Base-by-base conservation (phyloP, 2,113 vertebrate genomes). In the Vidua macroura region DNA sequence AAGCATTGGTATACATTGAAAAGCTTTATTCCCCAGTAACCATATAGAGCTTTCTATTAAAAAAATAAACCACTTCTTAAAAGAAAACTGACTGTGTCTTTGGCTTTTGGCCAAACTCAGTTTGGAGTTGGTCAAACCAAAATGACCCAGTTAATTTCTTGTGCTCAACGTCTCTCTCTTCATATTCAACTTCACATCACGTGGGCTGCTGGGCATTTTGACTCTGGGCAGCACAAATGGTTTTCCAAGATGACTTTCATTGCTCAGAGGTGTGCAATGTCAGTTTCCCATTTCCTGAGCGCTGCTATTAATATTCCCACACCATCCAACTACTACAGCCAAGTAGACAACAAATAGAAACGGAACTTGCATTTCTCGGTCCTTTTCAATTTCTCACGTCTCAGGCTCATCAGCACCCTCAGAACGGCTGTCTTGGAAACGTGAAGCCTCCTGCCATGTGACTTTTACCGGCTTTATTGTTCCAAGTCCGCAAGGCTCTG, bases 371-470 rank as follows among this genome's bases (percentile, higher is more conserved):
- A 90, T 93, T 95, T 96, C 93, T 93, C 70, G 84, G 62, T 79
- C 27, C 24, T 63, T 43, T 48, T 83, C 88, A 33, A n/a, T 83
- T 76, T 79, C 90, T 18, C 94, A 78, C 3, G 44, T 85, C 20
- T 97, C 91, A 4, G 97, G 92, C 20, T 97, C 97, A 25, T 98
- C 98, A 18, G 97, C 98, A 4, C 98, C 98, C 74, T 99, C 99
- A 19, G 99, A 99, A 96, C 98, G 99, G 97, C 99, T 99, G 89
- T 99, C 99, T 43, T 98, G 98, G 95, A 99, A 98, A 91, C 92
- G 97, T 53, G 98, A 97, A 90, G 99, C 98, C 86, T 96, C 98
- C 78, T 98, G 98, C 98, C 98, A 99, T 4, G 97, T 83, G 59
- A 98, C 93, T 97, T 98, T 98, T 9, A 97, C 90, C 3, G 94